A percentile compares a stretch with the other conserved stretches of the same genome.
These are phyloP conservation scores for Solen grandis DNA, from an alignment of 1,140 invertebrate genomes.

Conservation along the genomic window DNA sequence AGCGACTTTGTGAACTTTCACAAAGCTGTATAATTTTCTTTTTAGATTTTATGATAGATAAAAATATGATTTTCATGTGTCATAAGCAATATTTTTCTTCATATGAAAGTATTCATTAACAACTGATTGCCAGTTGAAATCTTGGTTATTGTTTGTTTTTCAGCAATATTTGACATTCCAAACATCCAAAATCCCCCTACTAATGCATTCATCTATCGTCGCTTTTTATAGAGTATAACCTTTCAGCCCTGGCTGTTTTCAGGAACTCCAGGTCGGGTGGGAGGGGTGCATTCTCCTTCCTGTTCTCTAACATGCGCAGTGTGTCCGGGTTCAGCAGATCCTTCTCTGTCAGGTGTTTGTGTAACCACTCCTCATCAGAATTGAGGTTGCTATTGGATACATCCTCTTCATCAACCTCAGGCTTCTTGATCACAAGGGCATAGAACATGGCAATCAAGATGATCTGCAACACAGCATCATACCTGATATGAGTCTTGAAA, in stretches of 20 bases:
- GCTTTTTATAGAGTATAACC: too few relatives aligned
- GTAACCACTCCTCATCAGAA: slow-evolving; percentile 63
- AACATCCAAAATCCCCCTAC: too few relatives aligned
- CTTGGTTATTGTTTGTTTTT: too few relatives aligned
- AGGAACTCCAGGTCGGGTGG: slow-evolving; percentile 67
- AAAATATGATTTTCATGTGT: too few relatives aligned
- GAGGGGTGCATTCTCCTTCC: slow-evolving; percentile 50
- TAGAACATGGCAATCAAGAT: slow-evolving; percentile 65
- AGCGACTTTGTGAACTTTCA: too few relatives aligned
- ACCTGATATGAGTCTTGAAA: neutral
- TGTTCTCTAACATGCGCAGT: slow-evolving; percentile 51
- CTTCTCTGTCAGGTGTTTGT: slow-evolving; percentile 57
- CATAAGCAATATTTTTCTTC: too few relatives aligned
- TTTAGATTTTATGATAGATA: too few relatives aligned
- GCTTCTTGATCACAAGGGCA: slow-evolving; percentile 67
- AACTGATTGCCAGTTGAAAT: too few relatives aligned
- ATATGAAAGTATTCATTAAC: too few relatives aligned
- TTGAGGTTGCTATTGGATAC: slow-evolving; percentile 32
- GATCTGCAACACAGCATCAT: slow-evolving; percentile 37
- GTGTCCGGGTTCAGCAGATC: slow-evolving; percentile 56
- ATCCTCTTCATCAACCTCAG: slow-evolving; percentile 54
- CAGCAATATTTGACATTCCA: too few relatives aligned
- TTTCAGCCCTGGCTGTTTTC: slow-evolving; percentile 60
- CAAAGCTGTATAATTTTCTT: too few relatives aligned
- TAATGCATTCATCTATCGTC: too few relatives aligned